A percentile compares a stretch with the other conserved stretches of the same genome.
Evolutionary conservation across 2,888 invertebrate genomes (phyloP).

Genomic region (Drosophila recens): DNA sequence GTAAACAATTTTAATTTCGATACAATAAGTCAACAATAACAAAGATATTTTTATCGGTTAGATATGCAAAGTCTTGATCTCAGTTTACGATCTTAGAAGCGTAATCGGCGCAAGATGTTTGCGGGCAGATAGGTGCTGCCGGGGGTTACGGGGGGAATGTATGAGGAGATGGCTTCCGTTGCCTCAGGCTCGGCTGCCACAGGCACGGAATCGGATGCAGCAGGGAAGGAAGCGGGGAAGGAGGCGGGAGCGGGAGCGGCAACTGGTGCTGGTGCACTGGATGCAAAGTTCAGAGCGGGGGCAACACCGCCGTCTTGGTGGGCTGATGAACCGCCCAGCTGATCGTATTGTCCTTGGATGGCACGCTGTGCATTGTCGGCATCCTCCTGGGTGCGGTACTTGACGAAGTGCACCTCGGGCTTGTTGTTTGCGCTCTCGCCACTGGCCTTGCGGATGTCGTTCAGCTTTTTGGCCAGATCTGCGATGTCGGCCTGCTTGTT

Average conservation of each 20-base stretch:
- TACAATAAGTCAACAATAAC: constrained; percentile 63
- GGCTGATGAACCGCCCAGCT: constrained; percentile 69
- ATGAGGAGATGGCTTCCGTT: constrained; percentile 56
- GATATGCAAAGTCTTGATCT: constrained; percentile 21
- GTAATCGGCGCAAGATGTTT: constrained; percentile 71
- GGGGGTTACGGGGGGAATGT: constrained; percentile 66
- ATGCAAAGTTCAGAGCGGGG: constrained; percentile 78
- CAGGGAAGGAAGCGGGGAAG: constrained; percentile 3
- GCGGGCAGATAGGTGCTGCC: constrained; percentile 73
- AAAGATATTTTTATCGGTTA: constrained; percentile 46
- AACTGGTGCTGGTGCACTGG: constrained; percentile 52
- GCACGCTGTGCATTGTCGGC: constrained; percentile 78
- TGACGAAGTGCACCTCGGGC: constrained; percentile 82
- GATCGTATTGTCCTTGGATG: constrained; percentile 82
- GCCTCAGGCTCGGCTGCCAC: constrained; percentile 39
- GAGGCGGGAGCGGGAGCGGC: constrained; percentile 9
- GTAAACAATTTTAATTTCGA: constrained; percentile 60
- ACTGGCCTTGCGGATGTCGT: constrained; percentile 54
- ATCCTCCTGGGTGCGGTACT: constrained; percentile 82
- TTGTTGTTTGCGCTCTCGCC: constrained; percentile 55
- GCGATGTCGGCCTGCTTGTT: constrained; percentile 77
- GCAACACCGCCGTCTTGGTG: constrained; percentile 78
- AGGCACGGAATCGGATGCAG: constrained; percentile 28
- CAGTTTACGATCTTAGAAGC: constrained; percentile 51
- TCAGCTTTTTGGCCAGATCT: constrained; percentile 71